Conservation (phyloP, 1,140 invertebrate genomes). For the Ceratosolen fusciceps region DNA sequence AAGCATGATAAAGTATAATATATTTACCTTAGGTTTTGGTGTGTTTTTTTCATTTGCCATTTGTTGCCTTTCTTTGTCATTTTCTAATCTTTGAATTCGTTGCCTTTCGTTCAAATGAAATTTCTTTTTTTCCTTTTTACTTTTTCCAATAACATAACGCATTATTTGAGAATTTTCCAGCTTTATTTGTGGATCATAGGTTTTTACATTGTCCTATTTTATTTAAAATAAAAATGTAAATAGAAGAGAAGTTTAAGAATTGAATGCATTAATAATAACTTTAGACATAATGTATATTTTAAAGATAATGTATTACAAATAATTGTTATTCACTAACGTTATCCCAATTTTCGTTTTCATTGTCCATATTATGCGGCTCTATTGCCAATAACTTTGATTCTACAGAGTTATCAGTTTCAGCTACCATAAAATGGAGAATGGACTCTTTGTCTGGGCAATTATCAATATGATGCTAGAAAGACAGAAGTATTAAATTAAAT, state of each 20-base stretch:
- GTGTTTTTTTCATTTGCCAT: too few species aligned
- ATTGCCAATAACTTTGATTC: not conserved
- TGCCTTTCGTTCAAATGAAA: constrained; percentile 14
- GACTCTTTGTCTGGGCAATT: constrained; percentile 15
- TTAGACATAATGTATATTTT: not conserved
- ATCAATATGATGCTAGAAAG: constrained; percentile 33
- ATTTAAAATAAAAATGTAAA: not conserved
- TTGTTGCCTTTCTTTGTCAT: not conserved
- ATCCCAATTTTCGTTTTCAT: constrained; percentile 39
- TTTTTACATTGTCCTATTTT: constrained; percentile 28
- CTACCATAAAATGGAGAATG: constrained; percentile 16
- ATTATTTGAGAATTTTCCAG: constrained; percentile 19
- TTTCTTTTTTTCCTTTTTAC: constrained; percentile 9
- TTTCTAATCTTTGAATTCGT: constrained; percentile 17
- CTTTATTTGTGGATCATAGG: constrained; percentile 26
- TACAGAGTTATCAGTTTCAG: not conserved
- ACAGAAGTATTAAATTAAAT: too few species aligned
- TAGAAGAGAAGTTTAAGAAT: not conserved
- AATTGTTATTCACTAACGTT: constrained; percentile 3
- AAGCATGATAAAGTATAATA: too few species aligned
- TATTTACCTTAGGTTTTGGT: too few species aligned
- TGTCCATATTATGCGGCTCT: not conserved
- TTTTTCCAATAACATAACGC: not conserved
- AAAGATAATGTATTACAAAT: not conserved
- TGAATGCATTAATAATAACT: not conserved